These are phyloP conservation scores for Pogonomyrmex californicus DNA, from an alignment of 1,140 invertebrate species.

Conservation along the genomic window DNA sequence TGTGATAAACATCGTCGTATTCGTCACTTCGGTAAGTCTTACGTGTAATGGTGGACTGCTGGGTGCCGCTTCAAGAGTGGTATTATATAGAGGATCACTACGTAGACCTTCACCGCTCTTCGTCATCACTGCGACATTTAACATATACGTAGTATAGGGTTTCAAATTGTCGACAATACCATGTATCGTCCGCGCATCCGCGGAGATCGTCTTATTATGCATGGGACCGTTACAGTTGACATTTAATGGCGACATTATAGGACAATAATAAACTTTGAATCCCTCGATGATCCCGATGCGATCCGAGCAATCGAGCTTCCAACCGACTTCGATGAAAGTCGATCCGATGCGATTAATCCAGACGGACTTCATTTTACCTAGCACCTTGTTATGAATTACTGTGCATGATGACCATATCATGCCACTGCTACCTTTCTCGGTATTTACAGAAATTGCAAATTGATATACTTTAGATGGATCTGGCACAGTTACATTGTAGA, in stretches of 20 bases:
- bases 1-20: conserved; percentile 89
- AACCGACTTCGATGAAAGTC: conserved; percentile 89
- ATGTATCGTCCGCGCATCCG: conserved; percentile 81
- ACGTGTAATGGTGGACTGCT: conserved; percentile 88
- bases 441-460: conserved; percentile 92
- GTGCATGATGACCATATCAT: conserved; percentile 93
- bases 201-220: conserved; percentile 86
- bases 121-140: conserved; percentile 92
- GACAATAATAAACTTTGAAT: conserved; percentile 91
- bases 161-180: conserved; percentile 87
- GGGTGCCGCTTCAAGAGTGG: conserved; percentile 91
- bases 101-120: conserved; percentile 90
- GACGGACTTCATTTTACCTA: conserved; percentile 90
- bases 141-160: conserved; percentile 93
- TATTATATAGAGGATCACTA: conserved; percentile 90
- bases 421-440: conserved; percentile 89
- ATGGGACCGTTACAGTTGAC: conserved; percentile 84
- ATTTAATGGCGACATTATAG: conserved; percentile 87
- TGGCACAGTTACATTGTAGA: conserved; percentile 87
- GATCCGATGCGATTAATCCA: conserved; percentile 88
- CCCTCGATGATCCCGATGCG: conserved; percentile 89
- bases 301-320: conserved; percentile 91
- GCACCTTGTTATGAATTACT: conserved; percentile 90
- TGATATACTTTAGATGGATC: conserved; percentile 87
- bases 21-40: conserved; percentile 89